These are phyloP conservation scores for Onthophagus taurus DNA, from an alignment of 1,140 invertebrate genomes.

Conservation along the genomic window DNA sequence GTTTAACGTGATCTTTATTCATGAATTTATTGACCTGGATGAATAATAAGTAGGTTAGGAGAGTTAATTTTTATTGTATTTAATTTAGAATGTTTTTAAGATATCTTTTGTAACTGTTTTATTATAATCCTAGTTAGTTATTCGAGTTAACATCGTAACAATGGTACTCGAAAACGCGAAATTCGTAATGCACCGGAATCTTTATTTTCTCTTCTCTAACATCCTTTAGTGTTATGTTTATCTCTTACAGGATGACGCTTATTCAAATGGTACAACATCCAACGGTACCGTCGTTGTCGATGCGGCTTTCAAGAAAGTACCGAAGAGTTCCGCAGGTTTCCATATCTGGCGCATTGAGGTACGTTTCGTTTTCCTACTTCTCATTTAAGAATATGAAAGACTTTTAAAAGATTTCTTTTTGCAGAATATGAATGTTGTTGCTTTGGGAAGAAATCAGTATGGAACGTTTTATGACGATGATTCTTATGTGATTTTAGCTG, in stretches of 20 bases:
- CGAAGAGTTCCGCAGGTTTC: slow-evolving; percentile 62
- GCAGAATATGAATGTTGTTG: slow-evolving; percentile 67
- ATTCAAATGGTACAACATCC: slow-evolving; percentile 21
- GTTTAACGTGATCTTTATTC: no score
- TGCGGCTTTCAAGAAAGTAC: slow-evolving; percentile 61
- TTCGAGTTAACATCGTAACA: no score
- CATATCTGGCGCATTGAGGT: slow-evolving; percentile 76
- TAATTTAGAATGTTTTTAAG: no score
- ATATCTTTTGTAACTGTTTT: no score
- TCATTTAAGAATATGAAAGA: neutral
- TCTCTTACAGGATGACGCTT: slow-evolving; percentile 31
- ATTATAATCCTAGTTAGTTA: no score
- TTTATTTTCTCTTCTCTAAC: no score
- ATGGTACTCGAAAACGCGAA: no score
- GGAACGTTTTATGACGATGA: slow-evolving; percentile 79
- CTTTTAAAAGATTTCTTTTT: slow-evolving; percentile 18
- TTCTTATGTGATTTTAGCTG: slow-evolving; percentile 77
- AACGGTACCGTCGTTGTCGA: slow-evolving; percentile 41
- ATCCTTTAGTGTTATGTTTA: no score
- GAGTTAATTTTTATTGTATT: no score
- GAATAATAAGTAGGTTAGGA: no score
- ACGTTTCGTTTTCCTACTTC: slow-evolving; percentile 19
- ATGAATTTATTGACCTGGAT: no score
- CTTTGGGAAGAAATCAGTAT: slow-evolving; percentile 66
- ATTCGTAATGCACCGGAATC: no score